Percentiles rank a stretch among this genome's conserved stretches.
Conservation (phyloP, 2,888 invertebrate species). For the Cecidostiba fungosa region DNA sequence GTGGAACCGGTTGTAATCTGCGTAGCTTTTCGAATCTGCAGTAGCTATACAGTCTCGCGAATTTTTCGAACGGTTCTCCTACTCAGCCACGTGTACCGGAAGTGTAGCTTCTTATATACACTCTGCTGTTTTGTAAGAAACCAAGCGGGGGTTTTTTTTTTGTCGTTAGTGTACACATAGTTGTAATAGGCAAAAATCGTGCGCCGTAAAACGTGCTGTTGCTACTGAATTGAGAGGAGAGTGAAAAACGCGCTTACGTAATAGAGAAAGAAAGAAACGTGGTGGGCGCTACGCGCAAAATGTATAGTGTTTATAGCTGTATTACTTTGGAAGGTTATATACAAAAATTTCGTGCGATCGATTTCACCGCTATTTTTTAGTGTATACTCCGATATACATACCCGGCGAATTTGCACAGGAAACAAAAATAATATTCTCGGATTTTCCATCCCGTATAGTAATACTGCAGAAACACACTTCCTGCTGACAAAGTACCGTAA, state of each 20-base stretch:
- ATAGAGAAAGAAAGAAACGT: slow-evolving; percentile 3
- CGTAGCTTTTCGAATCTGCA: too few species aligned
- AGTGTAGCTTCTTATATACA: neutral
- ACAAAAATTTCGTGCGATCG: neutral
- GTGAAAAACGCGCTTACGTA: slow-evolving; percentile 13
- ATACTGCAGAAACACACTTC: too few species aligned
- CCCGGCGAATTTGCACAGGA: too few species aligned
- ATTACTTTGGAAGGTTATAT: too few species aligned
- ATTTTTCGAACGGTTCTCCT: too few species aligned
- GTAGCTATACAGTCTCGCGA: too few species aligned
- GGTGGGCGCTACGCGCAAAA: neutral
- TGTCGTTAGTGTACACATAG: too few species aligned
- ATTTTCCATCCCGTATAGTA: too few species aligned
- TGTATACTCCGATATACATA: neutral
- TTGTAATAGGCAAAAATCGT: neutral
- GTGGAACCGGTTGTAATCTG: too few species aligned
- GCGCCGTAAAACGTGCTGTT: neutral
- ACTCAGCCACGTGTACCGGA: neutral
- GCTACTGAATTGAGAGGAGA: neutral
- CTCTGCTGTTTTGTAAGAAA: neutral
- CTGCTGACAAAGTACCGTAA: too few species aligned
- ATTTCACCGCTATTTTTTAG: neutral
- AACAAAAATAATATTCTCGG: neutral
- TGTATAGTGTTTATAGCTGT: too few species aligned
- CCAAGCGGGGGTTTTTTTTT: neutral